Base-by-base conservation (phyloP, 2,797 vertebrate species). In the Spondyliosoma cantharus region DNA sequence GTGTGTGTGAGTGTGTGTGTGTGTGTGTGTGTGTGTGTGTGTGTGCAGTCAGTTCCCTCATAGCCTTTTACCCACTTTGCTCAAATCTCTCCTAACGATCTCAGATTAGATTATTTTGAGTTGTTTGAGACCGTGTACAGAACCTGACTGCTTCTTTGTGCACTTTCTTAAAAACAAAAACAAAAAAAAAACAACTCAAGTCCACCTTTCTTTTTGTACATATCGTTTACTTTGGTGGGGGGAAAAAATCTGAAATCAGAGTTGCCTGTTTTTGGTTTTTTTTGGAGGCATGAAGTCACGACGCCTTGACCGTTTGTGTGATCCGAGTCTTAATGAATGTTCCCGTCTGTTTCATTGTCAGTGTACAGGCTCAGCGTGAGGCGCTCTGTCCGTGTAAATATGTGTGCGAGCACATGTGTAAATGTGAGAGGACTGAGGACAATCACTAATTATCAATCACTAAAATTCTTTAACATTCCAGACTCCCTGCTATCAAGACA, bases 381-480 rank as follows among this genome's bases (percentile, higher is more conserved):
- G 71, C 63, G 70, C 68, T 87, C 42, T 67, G 58, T 76, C 54
- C 65, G 37, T 91, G 87, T 88, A 80, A 79, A 84, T 82, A 78
- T 22, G 43, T 42, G 50, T 70, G 29, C 70, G 50, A 81, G 62
- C 61, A 42, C 56, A 50, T 0, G 3, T 60, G 59, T 76, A 45
- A 70, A 76, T 32, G 80, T 62, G 63, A 82, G 63, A 76, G 29
- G 71, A 81, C 70, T 42, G 75, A 85, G 73, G 90, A 90, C 91
- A 91, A 90, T 93, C 93, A 88, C 80, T 77, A 73, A 82, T 79
- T 27, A 87, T 90, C 81, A 76, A 61, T 86, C 66, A 75, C 72
- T 80, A 46, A 71, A 70, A 82, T 79, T 83, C 76, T 76, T 32
- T 73, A 90, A 94, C 92, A 94, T 95, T 94, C 93, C 93, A 91